Evolutionary conservation across 2,113 vertebrate genomes (phyloP), one percentile per base, ranked within the genome.

Genomic region (Arothron firmamentum): DNA sequence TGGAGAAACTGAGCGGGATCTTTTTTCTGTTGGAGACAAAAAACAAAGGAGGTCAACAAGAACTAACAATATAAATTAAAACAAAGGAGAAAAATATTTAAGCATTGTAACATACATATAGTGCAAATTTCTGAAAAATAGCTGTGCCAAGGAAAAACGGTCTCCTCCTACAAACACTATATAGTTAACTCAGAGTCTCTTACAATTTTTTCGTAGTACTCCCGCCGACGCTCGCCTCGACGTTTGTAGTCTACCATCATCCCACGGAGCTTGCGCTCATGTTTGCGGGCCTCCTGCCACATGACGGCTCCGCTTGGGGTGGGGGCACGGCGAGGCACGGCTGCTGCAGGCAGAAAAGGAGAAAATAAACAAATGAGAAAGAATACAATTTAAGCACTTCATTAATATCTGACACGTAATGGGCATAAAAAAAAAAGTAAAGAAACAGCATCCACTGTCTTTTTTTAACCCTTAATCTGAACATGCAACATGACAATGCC

Each of bases 191-290:
- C 13, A 60, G 52, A 8, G 18, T 45, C 16, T 58, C 94, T 92
- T 88, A 97, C 95, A 0, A 97, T 97, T 74, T 97, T 97, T 54
- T 97, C 95, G 8, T 97, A 97, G 89, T 95, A 97, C 62, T 97
- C 95, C 10, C 95, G 75, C n/a, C 95, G 90, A 3, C 95, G 89
- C 59, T 97, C 95, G 0, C 94, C 95, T 20, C 95, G 90, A 67
- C 95, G 95, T 61, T 97, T 97, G 83, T 97, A 97, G 70, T 97
- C 95, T 2, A 97, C 95, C 95, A 97, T 97, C 95, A 97, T 97
- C 66, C 95, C 95, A 11, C 95, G 93, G 57, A 97, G 93, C 89
- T 96, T 97, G 70, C 95, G 95, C 91, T 97, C 95, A 64, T 97
- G 95, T 56, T 96, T 96, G 75, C 95, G 92, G 72, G 95, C 95